These are phyloP conservation scores for Ernsta delagoae DNA, from an alignment of 2,888 invertebrate species.

Conservation along the genomic window DNA sequence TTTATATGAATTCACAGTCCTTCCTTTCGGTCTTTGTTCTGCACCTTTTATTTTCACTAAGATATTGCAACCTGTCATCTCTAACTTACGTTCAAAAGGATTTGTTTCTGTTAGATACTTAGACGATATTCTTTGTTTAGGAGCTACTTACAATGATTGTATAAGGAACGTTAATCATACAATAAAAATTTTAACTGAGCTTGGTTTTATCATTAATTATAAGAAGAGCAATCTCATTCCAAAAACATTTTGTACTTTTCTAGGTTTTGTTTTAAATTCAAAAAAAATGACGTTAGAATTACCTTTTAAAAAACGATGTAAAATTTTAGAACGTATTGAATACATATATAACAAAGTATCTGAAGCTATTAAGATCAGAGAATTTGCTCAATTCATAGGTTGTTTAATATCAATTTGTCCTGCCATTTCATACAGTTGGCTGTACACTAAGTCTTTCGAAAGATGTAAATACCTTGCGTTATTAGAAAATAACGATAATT, in stretches of 20 bases:
- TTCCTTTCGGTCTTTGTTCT: slow-evolving; percentile 2
- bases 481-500: slow-evolving; percentile 1
- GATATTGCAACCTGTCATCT: not conserved
- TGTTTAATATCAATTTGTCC: not conserved
- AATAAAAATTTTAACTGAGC: not conserved
- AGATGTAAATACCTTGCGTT: not conserved
- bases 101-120: not conserved
- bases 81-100: not conserved
- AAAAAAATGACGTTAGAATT: not conserved
- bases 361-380: not conserved
- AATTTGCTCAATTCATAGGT: not conserved
- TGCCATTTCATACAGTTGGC: not conserved
- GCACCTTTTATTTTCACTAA: slow-evolving; percentile 3
- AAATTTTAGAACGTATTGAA: slow-evolving; percentile 1
- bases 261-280: slow-evolving; percentile 2
- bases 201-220: not conserved
- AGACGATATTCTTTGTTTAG: not conserved
- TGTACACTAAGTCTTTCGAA: slow-evolving; percentile 1
- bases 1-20: not conserved
- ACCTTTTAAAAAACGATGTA: not conserved
- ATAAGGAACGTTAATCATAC: not conserved
- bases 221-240: not conserved
- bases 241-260: not conserved
- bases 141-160: not conserved
- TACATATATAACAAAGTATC: not conserved